Conservation (phyloP, 2,797 vertebrate genomes). For the Sciaenops ocellatus region DNA sequence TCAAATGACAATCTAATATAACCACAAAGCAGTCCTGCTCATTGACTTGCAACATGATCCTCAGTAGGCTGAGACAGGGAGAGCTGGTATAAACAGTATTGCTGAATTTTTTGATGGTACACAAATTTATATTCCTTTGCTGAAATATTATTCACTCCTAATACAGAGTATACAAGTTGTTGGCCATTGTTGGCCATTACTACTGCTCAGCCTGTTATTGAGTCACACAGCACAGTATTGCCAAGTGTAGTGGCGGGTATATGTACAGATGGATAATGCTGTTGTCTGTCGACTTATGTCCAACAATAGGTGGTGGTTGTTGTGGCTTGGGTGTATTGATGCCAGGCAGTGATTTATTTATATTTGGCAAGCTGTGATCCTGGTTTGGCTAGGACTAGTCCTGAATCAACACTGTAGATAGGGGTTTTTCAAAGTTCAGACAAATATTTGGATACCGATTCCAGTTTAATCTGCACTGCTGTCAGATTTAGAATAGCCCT, state of each 20-base stretch:
- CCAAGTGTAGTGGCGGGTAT: neutral
- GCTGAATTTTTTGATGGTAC: neutral
- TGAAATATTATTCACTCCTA: no score
- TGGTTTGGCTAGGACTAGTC: neutral
- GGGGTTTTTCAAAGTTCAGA: conserved; percentile 19
- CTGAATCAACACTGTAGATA: conserved; percentile 8
- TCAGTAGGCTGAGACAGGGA: neutral
- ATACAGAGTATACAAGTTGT: no score
- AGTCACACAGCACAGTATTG: neutral
- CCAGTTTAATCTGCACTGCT: conserved; percentile 25
- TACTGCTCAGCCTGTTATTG: neutral
- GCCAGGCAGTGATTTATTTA: conserved; percentile 8
- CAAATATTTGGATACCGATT: conserved; percentile 43
- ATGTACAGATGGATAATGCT: neutral
- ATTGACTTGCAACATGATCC: neutral
- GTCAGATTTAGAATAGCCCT: conserved; percentile 19
- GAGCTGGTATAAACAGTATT: neutral
- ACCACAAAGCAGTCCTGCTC: neutral
- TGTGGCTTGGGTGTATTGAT: neutral
- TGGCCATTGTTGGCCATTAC: neutral
- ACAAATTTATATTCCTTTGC: neutral
- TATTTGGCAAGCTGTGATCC: neutral
- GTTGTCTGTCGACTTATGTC: neutral
- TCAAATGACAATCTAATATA: neutral
- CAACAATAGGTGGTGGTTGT: neutral